Percentiles rank a stretch among this genome's conserved stretches.
Conservation (phyloP, 2,113 vertebrate species). For the Agapornis roseicollis region DNA sequence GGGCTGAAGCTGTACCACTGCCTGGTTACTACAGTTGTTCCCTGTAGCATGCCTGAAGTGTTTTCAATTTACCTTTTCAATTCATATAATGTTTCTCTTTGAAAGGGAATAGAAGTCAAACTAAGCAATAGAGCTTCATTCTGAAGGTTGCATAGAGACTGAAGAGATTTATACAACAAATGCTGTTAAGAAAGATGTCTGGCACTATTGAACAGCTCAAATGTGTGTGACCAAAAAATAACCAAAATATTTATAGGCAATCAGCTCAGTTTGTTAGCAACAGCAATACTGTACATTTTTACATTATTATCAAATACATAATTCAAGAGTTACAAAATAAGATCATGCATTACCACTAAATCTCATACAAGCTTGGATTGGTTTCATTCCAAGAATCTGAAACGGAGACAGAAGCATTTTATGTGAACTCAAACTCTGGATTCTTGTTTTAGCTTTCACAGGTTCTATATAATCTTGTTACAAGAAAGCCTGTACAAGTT, state of each 20-base stretch:
- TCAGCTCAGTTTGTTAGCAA: constrained; percentile 71
- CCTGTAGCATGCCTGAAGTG: background rate
- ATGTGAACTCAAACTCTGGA: background rate
- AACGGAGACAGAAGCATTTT: constrained; percentile 49
- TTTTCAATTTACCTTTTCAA: background rate
- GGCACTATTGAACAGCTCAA: constrained; percentile 60
- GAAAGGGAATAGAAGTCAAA: constrained; percentile 3
- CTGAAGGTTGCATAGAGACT: constrained; percentile 73
- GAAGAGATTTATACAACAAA: constrained; percentile 56
- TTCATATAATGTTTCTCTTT: background rate
- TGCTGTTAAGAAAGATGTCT: constrained; percentile 48
- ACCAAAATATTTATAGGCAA: constrained; percentile 76
- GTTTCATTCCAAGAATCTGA: constrained; percentile 57
- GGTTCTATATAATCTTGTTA: constrained; percentile 7
- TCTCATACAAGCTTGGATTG: constrained; percentile 68
- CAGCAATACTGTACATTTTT: constrained; percentile 83
- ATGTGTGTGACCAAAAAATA: constrained; percentile 67
- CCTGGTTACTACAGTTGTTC: background rate
- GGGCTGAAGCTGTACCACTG: background rate
- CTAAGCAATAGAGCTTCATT: constrained; percentile 1
- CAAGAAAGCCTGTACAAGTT: constrained; percentile 51
- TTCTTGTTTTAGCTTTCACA: constrained; percentile 49
- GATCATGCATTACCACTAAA: constrained; percentile 79
- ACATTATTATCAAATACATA: constrained; percentile 78
- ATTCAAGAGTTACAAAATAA: constrained; percentile 74